Base-by-base conservation (phyloP, 2,888 invertebrate genomes). In the Microctonus aethiopoides region DNA sequence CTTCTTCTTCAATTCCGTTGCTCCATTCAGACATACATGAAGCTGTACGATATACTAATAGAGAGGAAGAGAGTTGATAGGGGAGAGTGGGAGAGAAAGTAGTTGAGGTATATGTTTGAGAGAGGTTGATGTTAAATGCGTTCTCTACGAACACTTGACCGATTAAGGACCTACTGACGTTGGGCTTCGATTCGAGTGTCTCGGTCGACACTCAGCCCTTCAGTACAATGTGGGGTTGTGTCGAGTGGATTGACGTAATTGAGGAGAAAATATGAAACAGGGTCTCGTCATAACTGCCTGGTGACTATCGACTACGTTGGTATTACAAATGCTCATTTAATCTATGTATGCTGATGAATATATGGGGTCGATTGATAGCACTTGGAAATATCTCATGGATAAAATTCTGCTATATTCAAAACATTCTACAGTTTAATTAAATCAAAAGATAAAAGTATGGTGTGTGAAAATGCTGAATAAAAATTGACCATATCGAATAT, bases 221-320 rank as follows among this genome's bases (percentile, higher is more conserved):
- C 46, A 46, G 46, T 46, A 46, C 46, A 46, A 46, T 46, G 65
- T 75, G 80, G 79, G 79, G 80, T 80, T 82, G 80, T 80, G 75
- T 78, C 79, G 80, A 85, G 84, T 84, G 83, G 84, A 86, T 85
- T 85, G 84, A 84, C 84, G 84, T 85, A 86, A 85, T 86, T 86
- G 86, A 86, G 85, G 82, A 85, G 84, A 85, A 85, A 84, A 85
- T 82, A 84, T 82, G 82, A 84, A 81, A 81, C 79, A 79, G 73
- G 74, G 78, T 77, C 75, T 80, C 77, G 54, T 61, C 52, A 70
- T 70, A 70, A 54, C 60, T 60, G 61, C 52, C 59, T 64, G 20
- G 51, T 26, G 56, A 11, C n/a, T 29, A 29, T 3, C 7, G 29
- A 10, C 32, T 32, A 6, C 24, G n/a, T 57, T 56, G 26, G 13